These are phyloP conservation scores for Steatocranus sp. DNA, from an alignment of 2,797 vertebrate genomes.

Conservation along the genomic window DNA sequence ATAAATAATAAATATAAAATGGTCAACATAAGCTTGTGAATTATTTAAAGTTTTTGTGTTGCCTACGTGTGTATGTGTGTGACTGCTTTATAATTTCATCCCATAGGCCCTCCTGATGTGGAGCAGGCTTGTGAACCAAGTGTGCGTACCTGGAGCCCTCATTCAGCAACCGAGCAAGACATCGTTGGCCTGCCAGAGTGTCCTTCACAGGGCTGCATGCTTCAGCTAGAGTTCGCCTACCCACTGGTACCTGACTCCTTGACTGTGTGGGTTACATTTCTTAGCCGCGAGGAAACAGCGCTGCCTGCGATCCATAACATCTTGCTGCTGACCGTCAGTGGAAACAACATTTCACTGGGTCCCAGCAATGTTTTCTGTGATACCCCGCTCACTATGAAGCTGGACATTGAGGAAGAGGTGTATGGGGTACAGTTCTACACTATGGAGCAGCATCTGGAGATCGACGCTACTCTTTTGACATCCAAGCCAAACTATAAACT, in stretches of 20 bases:
- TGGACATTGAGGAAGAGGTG: slow-evolving; percentile 83
- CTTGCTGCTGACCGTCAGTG: slow-evolving; percentile 83
- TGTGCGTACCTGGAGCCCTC: slow-evolving; percentile 96
- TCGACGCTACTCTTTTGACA: slow-evolving; percentile 91
- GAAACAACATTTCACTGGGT: slow-evolving; percentile 89
- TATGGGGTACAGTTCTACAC: slow-evolving; percentile 95
- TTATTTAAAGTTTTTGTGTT: neutral
- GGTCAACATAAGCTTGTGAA: neutral
- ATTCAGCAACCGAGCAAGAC: slow-evolving; percentile 79
- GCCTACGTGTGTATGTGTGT: neutral
- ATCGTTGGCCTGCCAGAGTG: slow-evolving; percentile 85
- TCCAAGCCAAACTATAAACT: slow-evolving; percentile 79
- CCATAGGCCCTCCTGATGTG: slow-evolving; percentile 90
- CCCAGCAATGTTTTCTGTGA: slow-evolving; percentile 95
- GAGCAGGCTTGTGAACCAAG: slow-evolving; percentile 96
- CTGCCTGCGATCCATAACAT: slow-evolving; percentile 91
- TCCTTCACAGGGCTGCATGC: slow-evolving; percentile 91
- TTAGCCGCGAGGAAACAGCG: slow-evolving; percentile 86
- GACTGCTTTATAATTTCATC: neutral
- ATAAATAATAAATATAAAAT: neutral
- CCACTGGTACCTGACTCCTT: slow-evolving; percentile 88
- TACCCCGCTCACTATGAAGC: slow-evolving; percentile 87
- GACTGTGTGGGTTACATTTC: slow-evolving; percentile 95
- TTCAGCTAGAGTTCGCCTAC: slow-evolving; percentile 89
- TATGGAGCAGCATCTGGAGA: slow-evolving; percentile 93